Conservation (phyloP, 1,140 invertebrate genomes). For the Bombus superbus region DNA sequence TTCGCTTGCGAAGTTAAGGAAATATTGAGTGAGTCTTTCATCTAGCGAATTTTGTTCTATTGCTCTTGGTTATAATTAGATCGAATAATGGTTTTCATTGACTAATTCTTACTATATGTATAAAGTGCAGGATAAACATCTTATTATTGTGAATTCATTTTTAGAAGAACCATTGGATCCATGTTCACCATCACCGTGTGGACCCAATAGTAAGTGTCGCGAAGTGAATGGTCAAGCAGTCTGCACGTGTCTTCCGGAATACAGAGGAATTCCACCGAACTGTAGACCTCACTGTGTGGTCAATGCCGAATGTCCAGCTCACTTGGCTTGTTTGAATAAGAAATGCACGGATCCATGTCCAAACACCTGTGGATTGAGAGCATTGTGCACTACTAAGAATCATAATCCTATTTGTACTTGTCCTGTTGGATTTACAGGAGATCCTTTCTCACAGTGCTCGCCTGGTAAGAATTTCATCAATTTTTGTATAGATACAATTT, state of each 20-base stretch:
- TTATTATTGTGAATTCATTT: background rate
- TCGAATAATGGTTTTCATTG: background rate
- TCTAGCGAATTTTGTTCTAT: background rate
- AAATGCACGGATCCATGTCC: slow-evolving; percentile 84
- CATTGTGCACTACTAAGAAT: slow-evolving; percentile 83
- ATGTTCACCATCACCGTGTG: slow-evolving; percentile 84
- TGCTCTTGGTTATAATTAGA: background rate
- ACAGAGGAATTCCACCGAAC: slow-evolving; percentile 82
- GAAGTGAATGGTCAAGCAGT: slow-evolving; percentile 82
- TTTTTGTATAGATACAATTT: background rate
- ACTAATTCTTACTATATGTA: no score
- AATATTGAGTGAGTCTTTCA: slow-evolving; percentile 58
- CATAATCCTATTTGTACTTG: slow-evolving; percentile 88
- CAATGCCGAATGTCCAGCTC: slow-evolving; percentile 83
- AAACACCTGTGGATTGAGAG: slow-evolving; percentile 84
- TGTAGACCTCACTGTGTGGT: slow-evolving; percentile 84
- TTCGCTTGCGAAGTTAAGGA: slow-evolving; percentile 83
- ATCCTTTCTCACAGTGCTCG: slow-evolving; percentile 87
- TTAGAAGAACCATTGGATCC: slow-evolving; percentile 76
- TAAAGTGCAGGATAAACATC: background rate
- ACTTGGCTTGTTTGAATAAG: slow-evolving; percentile 84
- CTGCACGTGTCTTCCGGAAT: slow-evolving; percentile 84
- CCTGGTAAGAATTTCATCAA: slow-evolving; percentile 74
- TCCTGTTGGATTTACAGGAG: slow-evolving; percentile 87
- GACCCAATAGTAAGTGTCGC: slow-evolving; percentile 84